Conservation (phyloP, 2,797 vertebrate genomes). For the Enteromius trimaculatus region DNA sequence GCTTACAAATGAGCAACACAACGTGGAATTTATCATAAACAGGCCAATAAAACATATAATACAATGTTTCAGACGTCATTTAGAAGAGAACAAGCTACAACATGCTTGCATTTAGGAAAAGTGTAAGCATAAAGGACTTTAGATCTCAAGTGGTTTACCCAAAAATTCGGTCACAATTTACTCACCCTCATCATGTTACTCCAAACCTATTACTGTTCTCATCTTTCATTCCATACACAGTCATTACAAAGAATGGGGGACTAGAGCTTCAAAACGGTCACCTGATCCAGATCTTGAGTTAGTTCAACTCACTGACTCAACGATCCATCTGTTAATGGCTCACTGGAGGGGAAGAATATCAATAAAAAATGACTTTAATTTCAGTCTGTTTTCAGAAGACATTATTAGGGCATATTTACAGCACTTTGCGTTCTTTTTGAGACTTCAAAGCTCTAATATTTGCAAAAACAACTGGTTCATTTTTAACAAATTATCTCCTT, state of each 20-base stretch:
- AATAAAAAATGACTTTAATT: constrained; percentile 12
- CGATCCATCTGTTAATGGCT: background rate
- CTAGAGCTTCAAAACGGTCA: constrained; percentile 10
- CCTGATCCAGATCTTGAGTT: background rate
- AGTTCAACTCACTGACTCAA: background rate
- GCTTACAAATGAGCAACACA: background rate
- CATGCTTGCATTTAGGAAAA: background rate
- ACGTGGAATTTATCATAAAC: background rate
- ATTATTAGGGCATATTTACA: background rate
- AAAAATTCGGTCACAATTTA: background rate
- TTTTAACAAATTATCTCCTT: background rate
- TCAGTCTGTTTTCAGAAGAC: background rate
- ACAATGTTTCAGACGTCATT: background rate
- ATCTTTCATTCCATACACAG: background rate
- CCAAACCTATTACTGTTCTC: background rate
- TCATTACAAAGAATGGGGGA: background rate
- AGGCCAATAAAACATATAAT: background rate
- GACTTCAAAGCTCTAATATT: background rate
- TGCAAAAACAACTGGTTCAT: background rate
- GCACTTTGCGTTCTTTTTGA: background rate
- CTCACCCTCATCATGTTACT: background rate
- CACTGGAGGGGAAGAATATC: constrained; percentile 18
- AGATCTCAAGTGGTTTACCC: background rate
- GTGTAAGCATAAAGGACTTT: background rate
- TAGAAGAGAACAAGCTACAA: background rate